Evolutionary conservation across 2,113 vertebrate species (phyloP).

Genomic region (Cavia aperea): DNA sequence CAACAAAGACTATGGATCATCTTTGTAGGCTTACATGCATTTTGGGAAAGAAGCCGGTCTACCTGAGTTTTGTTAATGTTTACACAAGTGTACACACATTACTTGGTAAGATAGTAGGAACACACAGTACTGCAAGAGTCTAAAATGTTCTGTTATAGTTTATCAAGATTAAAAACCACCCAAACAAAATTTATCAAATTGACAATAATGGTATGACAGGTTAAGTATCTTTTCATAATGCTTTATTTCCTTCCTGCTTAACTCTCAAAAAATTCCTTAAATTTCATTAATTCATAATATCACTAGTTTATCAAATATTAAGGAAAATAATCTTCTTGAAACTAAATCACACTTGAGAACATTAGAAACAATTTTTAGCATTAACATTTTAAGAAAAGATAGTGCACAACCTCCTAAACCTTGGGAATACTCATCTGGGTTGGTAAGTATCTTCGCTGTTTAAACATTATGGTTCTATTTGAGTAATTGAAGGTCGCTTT

Average conservation of each 20-base stretch:
- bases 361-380: slow-evolving; percentile 7
- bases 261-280: neutral
- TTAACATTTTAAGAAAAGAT: slow-evolving; percentile 5
- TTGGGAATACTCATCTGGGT: neutral
- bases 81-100: neutral
- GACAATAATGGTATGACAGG: neutral
- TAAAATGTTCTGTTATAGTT: neutral
- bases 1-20: neutral
- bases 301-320: slow-evolving; percentile 29
- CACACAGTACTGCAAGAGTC: neutral
- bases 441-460: neutral
- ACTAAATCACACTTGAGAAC: neutral
- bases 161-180: slow-evolving; percentile 1
- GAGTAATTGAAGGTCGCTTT: neutral
- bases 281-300: neutral
- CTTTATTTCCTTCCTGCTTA: slow-evolving; percentile 19
- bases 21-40: neutral
- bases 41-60: neutral
- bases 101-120: neutral
- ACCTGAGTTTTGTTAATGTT: neutral
- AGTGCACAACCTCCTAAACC: neutral
- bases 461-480: neutral
- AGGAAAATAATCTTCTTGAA: slow-evolving; percentile 1
- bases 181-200: neutral
- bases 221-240: neutral